Base-by-base conservation (phyloP, 2,113 vertebrate genomes). In the Stomatorhinus ivindoensis region DNA sequence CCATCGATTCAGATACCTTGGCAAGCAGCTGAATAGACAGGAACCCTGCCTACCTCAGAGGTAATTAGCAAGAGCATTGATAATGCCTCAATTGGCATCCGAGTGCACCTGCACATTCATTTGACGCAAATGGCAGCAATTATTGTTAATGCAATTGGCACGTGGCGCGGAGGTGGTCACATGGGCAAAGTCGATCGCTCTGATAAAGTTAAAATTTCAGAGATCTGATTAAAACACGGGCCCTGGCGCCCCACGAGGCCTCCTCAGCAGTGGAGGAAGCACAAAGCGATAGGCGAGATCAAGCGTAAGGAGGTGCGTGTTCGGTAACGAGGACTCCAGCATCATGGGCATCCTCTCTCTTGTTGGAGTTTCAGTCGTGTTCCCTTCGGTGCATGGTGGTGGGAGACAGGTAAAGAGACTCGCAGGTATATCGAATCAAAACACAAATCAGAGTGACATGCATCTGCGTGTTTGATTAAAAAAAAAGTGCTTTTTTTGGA, bases 71-170 rank as follows among this genome's bases (percentile, higher is more conserved):
- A n/a, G 44, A 47, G 55, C 9, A 17, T 69, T 86, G 42, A 89
- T 89, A 86, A 89, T 89, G 69, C 47, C 82, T 89, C 89, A 55
- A 47, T 69, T 89, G 89, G 82, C 21, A 47, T 86, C 53, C 4
- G 35, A 55, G n/a, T 1, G 19, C 80, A 89, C 51, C 82, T 86
- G 83, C 89, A 47, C 65, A 21, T 86, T 89, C n/a, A 5, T 86
- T 44, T 86, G 35, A 86, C 21, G 89, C 39, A 86, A 89, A 89
- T 89, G 82, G 89, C 89, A 48, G 35, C 42, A 53, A 86, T 86
- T 89, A 89, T 86, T 50, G 85, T 89, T 89, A 86, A 89, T 89
- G 83, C 65, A 86, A 35, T 89, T n/a, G 19, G 53, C 47, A 86
- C 11, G 82, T 86, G 80, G 89, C 44, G 13, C 47, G 55, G 44